Percentiles rank a stretch among this genome's conserved stretches.
Evolutionary conservation across 2,113 vertebrate species (phyloP).

Genomic region (Gavia stellata): DNA sequence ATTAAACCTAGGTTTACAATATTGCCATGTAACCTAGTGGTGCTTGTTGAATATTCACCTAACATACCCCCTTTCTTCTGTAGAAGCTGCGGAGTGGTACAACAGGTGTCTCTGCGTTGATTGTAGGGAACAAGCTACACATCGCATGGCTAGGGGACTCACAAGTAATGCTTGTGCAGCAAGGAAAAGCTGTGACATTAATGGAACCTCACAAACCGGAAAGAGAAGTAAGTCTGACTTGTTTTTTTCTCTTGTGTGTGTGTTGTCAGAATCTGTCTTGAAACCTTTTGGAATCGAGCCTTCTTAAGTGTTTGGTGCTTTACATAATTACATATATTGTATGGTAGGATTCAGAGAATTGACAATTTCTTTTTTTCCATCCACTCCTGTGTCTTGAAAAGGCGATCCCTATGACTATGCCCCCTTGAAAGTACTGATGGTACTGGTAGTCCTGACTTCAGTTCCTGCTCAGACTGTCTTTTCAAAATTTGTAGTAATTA

Average conservation of each 20-base stretch:
- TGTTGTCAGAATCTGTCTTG: background rate
- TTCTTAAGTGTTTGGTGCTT: background rate
- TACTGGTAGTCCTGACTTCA: background rate
- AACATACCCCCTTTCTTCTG: background rate
- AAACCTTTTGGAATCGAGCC: background rate
- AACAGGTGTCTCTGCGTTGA: constrained; percentile 82
- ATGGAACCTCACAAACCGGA: constrained; percentile 97
- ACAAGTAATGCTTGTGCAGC: constrained; percentile 85
- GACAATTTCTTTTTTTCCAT: background rate
- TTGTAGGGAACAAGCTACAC: constrained; percentile 76
- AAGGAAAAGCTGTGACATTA: constrained; percentile 77
- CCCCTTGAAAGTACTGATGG: background rate
- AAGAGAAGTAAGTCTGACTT: constrained; percentile 78
- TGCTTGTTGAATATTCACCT: background rate
- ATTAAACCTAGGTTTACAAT: background rate
- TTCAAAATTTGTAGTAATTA: background rate
- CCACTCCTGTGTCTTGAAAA: background rate
- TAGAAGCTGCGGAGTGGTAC: constrained; percentile 90
- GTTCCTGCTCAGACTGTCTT: background rate
- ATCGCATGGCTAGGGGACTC: constrained; percentile 95
- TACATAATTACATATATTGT: background rate
- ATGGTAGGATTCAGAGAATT: background rate
- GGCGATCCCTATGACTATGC: background rate
- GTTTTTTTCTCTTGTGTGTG: background rate
- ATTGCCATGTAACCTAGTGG: background rate